Percentiles rank a stretch among this genome's conserved stretches.
Evolutionary conservation across 2,113 vertebrate genomes (phyloP).

Genomic region (Cynocephalus volans): DNA sequence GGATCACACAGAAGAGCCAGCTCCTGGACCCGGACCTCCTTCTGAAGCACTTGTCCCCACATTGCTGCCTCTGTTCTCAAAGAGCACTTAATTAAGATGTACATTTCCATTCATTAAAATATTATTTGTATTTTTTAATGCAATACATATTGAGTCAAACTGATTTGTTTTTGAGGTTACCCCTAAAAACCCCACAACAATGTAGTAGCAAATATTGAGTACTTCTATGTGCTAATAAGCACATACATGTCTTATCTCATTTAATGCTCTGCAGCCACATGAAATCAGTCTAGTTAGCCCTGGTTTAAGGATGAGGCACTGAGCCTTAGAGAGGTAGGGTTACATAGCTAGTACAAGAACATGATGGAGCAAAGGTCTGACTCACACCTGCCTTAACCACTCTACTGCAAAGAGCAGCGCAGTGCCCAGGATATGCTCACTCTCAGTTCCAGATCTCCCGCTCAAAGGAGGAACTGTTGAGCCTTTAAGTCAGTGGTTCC

Average conservation of each 20-base stretch:
- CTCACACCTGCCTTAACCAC: background rate
- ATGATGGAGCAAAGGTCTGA: background rate
- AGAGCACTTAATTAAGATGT: background rate
- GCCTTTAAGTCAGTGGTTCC: background rate
- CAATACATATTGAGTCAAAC: background rate
- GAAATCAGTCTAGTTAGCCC: background rate
- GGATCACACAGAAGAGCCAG: background rate
- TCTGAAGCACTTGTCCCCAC: background rate
- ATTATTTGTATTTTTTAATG: background rate
- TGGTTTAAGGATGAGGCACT: background rate
- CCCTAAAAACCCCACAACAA: too few relatives aligned
- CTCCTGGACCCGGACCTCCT: background rate
- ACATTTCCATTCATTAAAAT: background rate
- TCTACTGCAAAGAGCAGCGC: background rate
- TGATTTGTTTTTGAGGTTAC: background rate
- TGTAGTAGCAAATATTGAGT: background rate
- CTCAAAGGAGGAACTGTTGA: background rate
- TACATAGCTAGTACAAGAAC: rapidly evolving
- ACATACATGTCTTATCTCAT: background rate
- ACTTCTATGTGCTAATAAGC: background rate
- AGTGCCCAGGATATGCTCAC: background rate
- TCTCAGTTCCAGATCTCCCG: background rate
- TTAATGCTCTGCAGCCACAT: background rate
- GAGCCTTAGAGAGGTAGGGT: background rate
- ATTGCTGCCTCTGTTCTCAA: background rate